A percentile compares a stretch with the other conserved stretches of the same genome.
These are phyloP conservation scores for Caradrina clavipalpis DNA, from an alignment of 2,888 invertebrate species.

Conservation along the genomic window DNA sequence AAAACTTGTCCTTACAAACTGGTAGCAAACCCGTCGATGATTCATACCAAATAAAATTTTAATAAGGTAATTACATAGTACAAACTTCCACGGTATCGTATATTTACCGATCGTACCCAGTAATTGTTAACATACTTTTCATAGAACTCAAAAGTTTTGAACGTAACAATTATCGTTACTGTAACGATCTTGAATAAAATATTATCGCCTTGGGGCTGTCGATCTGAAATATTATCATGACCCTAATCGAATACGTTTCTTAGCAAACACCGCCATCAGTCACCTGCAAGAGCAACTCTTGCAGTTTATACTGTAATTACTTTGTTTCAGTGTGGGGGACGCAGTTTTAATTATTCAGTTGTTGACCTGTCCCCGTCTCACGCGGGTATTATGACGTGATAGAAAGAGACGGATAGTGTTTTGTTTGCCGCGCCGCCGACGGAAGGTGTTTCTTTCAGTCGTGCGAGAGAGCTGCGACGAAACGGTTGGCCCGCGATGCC, in stretches of 20 bases:
- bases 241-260: constrained; percentile 80
- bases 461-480: constrained; percentile 74
- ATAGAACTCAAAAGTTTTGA: constrained; percentile 73
- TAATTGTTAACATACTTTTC: constrained; percentile 72
- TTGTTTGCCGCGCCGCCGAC: constrained; percentile 53
- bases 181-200: constrained; percentile 78
- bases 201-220: constrained; percentile 72
- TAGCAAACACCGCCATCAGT: constrained; percentile 79
- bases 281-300: constrained; percentile 75
- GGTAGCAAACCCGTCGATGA: constrained; percentile 47
- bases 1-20: constrained; percentile 25
- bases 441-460: constrained; percentile 75
- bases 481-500: constrained; percentile 87
- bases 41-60: constrained; percentile 64
- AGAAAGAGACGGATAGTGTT: constrained; percentile 71
- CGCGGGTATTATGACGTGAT: constrained; percentile 24
- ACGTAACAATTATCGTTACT: constrained; percentile 80
- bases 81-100: constrained; percentile 62
- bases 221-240: constrained; percentile 78
- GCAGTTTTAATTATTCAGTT: constrained; percentile 85
- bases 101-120: constrained; percentile 64
- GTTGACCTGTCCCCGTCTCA: constrained; percentile 70
- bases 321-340: constrained; percentile 81
- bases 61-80: constrained; percentile 67
- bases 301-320: constrained; percentile 81